These are phyloP conservation scores for Conus ventricosus DNA, from an alignment of 1,140 invertebrate genomes.

Conservation along the genomic window DNA sequence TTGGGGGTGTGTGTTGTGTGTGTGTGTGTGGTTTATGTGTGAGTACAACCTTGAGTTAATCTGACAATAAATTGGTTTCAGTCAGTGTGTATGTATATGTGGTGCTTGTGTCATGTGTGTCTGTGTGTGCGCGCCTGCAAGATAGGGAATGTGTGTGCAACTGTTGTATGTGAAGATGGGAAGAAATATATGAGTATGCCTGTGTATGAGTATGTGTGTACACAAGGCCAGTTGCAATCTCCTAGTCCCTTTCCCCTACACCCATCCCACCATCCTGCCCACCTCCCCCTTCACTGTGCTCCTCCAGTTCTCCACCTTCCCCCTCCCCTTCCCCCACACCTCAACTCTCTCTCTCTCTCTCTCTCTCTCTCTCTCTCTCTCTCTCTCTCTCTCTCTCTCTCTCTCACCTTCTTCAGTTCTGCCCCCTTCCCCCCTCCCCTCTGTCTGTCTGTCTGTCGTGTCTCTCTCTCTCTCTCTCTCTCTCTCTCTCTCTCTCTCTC, in stretches of 20 bases:
- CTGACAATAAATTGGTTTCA: too few species aligned
- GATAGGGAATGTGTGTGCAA: neutral
- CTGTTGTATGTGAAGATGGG: neutral
- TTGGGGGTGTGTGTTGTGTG: neutral
- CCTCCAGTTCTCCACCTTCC: too few species aligned
- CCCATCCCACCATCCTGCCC: too few species aligned
- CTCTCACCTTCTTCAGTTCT: neutral
- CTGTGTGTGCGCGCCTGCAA: neutral
- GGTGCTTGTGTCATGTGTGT: neutral
- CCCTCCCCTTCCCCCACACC: too few species aligned
- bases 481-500: neutral
- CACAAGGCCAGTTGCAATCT: too few species aligned
- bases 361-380: constrained; percentile 19
- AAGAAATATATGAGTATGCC: neutral
- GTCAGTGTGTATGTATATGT: too few species aligned
- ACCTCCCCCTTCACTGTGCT: too few species aligned
- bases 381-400: constrained; percentile 25
- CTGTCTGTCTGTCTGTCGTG: neutral
- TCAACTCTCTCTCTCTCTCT: constrained; percentile 7
- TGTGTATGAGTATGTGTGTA: neutral
- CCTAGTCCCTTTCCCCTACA: too few species aligned
- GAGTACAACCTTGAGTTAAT: too few species aligned
- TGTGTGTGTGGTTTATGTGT: too few species aligned
- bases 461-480: neutral
- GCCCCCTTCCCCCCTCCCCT: neutral